Conservation (phyloP, 2,888 invertebrate species). For the Cotesia congregata region DNA sequence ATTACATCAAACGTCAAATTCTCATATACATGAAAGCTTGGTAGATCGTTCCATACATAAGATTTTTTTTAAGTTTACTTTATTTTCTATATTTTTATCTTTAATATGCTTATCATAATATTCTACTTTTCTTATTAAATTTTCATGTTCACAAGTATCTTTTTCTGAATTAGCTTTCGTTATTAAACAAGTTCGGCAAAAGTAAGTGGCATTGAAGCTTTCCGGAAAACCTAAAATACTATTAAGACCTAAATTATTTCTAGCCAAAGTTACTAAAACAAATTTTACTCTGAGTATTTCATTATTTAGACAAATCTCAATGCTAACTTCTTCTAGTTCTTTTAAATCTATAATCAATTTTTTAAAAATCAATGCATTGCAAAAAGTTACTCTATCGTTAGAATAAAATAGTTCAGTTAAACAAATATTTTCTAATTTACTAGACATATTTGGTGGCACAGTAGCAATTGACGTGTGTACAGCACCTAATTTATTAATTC, state of each 20-base stretch:
- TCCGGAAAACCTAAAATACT: conserved; percentile 3
- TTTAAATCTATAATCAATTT: conserved; percentile 38
- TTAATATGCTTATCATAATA: not conserved
- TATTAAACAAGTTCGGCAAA: not conserved
- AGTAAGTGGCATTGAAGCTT: not conserved
- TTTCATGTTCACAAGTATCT: not conserved
- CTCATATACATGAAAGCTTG: not conserved
- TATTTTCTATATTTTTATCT: not conserved
- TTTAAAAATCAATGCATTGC: conserved; percentile 28
- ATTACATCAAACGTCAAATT: too few species aligned
- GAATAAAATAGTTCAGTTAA: conserved; percentile 35
- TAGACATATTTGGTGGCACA: conserved; percentile 34
- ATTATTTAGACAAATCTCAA: conserved; percentile 8
- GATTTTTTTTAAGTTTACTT: not conserved
- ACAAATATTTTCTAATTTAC: conserved; percentile 33
- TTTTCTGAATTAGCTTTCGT: not conserved
- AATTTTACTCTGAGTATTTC: not conserved
- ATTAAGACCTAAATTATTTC: conserved; percentile 18
- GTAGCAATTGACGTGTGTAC: conserved; percentile 4
- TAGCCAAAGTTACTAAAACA: not conserved
- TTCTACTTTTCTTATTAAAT: not conserved
- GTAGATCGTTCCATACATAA: not conserved
- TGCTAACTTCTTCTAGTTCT: conserved; percentile 34
- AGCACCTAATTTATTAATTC: conserved; percentile 22
- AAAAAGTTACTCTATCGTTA: conserved; percentile 21